Evolutionary conservation across 2,797 vertebrate species (phyloP).

Genomic region (Gallinago nigripennis): DNA sequence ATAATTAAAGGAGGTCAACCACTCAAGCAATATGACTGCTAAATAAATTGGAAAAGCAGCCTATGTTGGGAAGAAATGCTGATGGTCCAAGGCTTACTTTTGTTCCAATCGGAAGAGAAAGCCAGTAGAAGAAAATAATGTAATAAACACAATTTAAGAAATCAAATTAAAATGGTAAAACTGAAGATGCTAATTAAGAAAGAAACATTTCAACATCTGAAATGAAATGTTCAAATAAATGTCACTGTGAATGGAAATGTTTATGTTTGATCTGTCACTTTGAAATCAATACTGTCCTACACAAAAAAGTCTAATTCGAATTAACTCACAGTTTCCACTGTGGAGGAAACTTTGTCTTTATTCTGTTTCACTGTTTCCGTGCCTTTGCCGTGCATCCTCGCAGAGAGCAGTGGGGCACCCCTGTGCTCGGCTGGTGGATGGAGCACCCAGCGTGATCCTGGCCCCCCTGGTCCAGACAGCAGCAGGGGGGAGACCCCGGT

Average conservation of each 20-base stretch:
- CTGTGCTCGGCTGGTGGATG: accelerated
- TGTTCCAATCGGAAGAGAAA: not conserved
- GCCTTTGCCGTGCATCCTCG: accelerated
- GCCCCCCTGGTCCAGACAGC: accelerated
- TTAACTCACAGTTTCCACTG: not conserved
- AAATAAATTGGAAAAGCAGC: not conserved
- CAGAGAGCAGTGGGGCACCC: too few species aligned
- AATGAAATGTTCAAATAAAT: not conserved
- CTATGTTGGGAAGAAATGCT: not conserved
- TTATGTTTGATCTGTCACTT: not conserved
- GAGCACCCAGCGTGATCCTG: accelerated
- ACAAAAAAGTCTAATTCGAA: not conserved
- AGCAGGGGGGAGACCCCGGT: not conserved
- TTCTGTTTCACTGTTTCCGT: accelerated
- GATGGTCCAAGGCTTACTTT: not conserved
- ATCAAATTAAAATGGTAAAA: not conserved
- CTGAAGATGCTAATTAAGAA: not conserved
- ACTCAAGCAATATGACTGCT: accelerated
- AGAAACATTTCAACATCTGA: not conserved
- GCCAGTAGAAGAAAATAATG: not conserved
- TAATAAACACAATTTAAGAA: not conserved
- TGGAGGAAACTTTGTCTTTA: accelerated
- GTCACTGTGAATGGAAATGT: not conserved
- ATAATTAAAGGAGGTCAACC: accelerated
- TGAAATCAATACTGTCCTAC: not conserved